A percentile compares a stretch with the other conserved stretches of the same genome.
phyloP scores from a whole-genome alignment of 1,140 invertebrate genomes.

The Stegodyphus dumicola region DNA sequence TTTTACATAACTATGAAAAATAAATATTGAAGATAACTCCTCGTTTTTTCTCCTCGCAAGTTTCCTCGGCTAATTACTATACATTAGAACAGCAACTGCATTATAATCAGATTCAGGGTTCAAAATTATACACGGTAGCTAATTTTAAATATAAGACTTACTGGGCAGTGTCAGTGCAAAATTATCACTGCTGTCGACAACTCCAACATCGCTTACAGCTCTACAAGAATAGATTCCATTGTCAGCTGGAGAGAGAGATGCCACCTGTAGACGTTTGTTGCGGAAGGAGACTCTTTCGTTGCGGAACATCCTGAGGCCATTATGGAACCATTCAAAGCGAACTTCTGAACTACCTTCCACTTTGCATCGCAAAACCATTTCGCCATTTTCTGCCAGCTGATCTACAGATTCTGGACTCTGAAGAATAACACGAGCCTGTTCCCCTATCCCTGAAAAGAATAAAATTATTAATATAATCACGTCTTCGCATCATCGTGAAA shows the following conservation, averaged over 20 bases:
- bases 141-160: slow-evolving; percentile 64
- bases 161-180: slow-evolving; percentile 73
- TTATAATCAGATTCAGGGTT: background rate
- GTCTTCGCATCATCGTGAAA: background rate
- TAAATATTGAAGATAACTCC: too few species aligned
- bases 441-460: slow-evolving; percentile 75
- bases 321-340: slow-evolving; percentile 81
- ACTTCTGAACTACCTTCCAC: slow-evolving; percentile 80
- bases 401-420: slow-evolving; percentile 73
- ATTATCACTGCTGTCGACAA: slow-evolving; percentile 72
- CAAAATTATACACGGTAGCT: background rate
- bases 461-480: background rate
- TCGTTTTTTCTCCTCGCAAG: too few species aligned
- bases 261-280: slow-evolving; percentile 75
- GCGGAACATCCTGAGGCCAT: slow-evolving; percentile 74
- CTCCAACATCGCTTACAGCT: slow-evolving; percentile 76
- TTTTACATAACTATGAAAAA: too few species aligned
- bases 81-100: too few species aligned
- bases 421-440: slow-evolving; percentile 75
- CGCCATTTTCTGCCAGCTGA: slow-evolving; percentile 72
- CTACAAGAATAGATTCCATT: slow-evolving; percentile 80
- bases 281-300: slow-evolving; percentile 74
- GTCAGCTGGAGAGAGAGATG: slow-evolving; percentile 73
- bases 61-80: too few species aligned
- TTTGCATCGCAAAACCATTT: slow-evolving; percentile 79